These are phyloP conservation scores for Leptarthrus brevirostris DNA, from an alignment of 2,888 invertebrate species.

Conservation along the genomic window DNA sequence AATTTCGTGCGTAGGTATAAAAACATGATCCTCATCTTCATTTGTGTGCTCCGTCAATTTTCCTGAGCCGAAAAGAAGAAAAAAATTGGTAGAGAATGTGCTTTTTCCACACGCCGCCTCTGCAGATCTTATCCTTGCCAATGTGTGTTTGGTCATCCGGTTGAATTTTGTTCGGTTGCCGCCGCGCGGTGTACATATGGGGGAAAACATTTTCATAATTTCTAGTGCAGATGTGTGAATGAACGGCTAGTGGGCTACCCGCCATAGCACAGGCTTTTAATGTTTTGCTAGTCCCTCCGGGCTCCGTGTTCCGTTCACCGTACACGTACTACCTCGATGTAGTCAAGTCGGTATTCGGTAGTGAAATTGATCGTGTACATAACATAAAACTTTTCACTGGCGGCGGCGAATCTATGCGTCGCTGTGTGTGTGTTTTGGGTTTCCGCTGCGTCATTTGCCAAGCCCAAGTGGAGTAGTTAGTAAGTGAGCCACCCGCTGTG, in stretches of 20 bases:
- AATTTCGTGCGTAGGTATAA: background rate
- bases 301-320: too few species aligned
- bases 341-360: background rate
- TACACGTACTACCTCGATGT: too few species aligned
- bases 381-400: conserved; percentile 35
- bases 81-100: background rate
- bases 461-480: conserved; percentile 48
- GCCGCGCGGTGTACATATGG: background rate
- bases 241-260: background rate
- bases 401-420: conserved; percentile 12
- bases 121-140: conserved; percentile 44
- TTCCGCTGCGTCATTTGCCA: conserved; percentile 55
- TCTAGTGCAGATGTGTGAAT: conserved; percentile 11
- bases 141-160: conserved; percentile 21
- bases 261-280: background rate
- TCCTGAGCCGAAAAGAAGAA: background rate
- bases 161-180: background rate
- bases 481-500: conserved; percentile 50
- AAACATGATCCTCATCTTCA: conserved; percentile 22
- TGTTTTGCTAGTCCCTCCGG: background rate
- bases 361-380: conserved; percentile 47
- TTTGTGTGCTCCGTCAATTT: conserved; percentile 17
- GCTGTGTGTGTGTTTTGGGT: conserved; percentile 48
- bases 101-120: conserved; percentile 44
- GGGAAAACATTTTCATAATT: conserved; percentile 47